Base-by-base conservation (phyloP, 2,113 vertebrate species). In the Mobula hypostoma region DNA sequence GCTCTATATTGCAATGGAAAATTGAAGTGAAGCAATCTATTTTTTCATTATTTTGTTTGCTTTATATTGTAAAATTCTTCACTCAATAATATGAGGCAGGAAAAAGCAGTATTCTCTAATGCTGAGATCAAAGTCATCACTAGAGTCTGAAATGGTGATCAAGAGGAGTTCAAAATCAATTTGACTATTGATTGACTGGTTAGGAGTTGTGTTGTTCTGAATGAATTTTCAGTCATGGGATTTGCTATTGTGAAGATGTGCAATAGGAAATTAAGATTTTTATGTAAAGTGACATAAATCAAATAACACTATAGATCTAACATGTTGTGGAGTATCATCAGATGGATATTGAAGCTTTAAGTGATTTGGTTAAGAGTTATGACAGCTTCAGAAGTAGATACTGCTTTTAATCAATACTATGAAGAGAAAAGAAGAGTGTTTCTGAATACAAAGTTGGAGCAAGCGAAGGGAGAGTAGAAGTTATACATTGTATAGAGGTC, bases 231-330 rank as follows among this genome's bases (percentile, higher is more conserved):
- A 68, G n/a, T 90, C 85, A 90, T 90, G 61, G 61, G 61, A 32
- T 66, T 90, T 66, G 61, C 85, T 90, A 66, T 90, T 90, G 63
- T 90, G 61, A 68, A 66, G 85, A 90, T 32, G 63, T 68, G n/a
- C 61, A 90, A 68, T 68, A 17, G 85, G 85, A 29, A 90, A 90
- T 90, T 66, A 63, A 88, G 58, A 88, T 66, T 56, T 88, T 88
- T 66, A 90, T 90, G 61, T 66, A 90, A 15, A 66, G 61, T 90
- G 85, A 90, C 85, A 90, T 90, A 90, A 68, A 68, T 90, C 29
- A 90, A 90, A 90, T 68, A 90, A 66, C 85, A 29, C 19, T 63
- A 90, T 15, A 90, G 85, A 66, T 63, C 12, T 63, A 88, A 63
- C 85, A 88, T 88, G 85, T 63, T 32, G 29, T 66, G 29, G 6